Evolutionary conservation across 2,888 invertebrate genomes (phyloP).

Genomic region (Caenorhabditis sinica): DNA sequence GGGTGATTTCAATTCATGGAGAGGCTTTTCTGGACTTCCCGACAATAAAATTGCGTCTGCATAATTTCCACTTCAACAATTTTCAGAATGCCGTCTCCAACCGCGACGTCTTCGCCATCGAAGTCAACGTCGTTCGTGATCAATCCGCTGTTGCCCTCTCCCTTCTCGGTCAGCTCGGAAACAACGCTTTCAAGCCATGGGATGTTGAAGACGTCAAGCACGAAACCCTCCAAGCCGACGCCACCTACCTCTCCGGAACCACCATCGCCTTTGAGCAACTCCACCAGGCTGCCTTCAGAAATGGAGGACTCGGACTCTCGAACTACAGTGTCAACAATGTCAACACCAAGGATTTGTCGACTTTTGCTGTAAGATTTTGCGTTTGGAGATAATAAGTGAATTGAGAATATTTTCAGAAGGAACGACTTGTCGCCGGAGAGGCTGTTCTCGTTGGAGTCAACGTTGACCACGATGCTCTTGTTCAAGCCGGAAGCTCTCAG

Average conservation of each 20-base stretch:
- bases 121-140: slow-evolving; percentile 72
- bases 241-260: slow-evolving; percentile 66
- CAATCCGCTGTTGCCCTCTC: slow-evolving; percentile 77
- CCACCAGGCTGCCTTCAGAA: slow-evolving; percentile 92
- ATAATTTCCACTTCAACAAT: neutral
- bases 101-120: slow-evolving; percentile 78
- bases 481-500: slow-evolving; percentile 85
- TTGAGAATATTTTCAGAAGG: slow-evolving; percentile 45
- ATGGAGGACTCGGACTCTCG: slow-evolving; percentile 88
- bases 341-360: slow-evolving; percentile 60
- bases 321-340: slow-evolving; percentile 71
- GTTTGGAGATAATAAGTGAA: neutral
- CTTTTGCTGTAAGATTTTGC: slow-evolving; percentile 57
- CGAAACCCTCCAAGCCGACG: slow-evolving; percentile 68
- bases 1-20: too few species aligned
- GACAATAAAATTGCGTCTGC: too few species aligned
- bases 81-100: slow-evolving; percentile 71
- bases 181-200: slow-evolving; percentile 93
- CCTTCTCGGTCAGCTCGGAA: slow-evolving; percentile 85
- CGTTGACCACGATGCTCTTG: slow-evolving; percentile 87
- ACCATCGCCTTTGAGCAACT: slow-evolving; percentile 88
- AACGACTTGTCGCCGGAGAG: slow-evolving; percentile 84
- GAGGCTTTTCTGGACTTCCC: too few species aligned
- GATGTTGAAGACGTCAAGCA: slow-evolving; percentile 88
- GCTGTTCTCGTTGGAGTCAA: slow-evolving; percentile 92